Conservation (phyloP, 2,888 invertebrate genomes). For the Poecilobothrus nobilitatus region DNA sequence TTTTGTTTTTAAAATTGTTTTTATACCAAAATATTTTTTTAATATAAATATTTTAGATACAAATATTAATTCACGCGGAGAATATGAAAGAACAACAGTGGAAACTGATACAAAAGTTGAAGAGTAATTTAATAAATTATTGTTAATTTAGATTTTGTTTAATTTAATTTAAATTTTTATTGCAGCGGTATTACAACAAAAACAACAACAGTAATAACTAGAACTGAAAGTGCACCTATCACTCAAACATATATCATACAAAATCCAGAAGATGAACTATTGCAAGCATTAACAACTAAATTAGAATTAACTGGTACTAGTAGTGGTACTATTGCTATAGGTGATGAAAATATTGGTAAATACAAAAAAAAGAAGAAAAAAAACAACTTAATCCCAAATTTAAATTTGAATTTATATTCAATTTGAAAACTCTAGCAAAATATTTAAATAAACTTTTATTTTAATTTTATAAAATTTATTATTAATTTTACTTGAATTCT, state of each 20-base stretch:
- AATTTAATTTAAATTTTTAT: not conserved
- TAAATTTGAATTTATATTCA: too few species aligned
- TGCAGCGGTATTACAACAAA: not conserved
- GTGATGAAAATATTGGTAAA: too few species aligned
- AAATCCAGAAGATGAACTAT: not conserved
- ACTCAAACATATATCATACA: not conserved
- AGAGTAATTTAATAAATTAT: not conserved
- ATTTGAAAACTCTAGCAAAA: too few species aligned
- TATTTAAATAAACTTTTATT: too few species aligned
- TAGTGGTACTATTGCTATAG: too few species aligned
- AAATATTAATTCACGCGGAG: not conserved
- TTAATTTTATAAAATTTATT: too few species aligned
- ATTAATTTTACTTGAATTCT: too few species aligned
- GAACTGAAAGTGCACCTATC: not conserved
- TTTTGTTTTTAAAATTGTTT: too few species aligned
- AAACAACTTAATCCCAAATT: too few species aligned
- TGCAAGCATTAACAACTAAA: not conserved
- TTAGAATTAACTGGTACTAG: not conserved
- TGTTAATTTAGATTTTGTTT: not conserved
- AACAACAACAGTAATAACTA: not conserved
- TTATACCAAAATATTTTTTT: too few species aligned
- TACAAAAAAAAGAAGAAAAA: too few species aligned
- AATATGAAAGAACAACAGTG: not conserved
- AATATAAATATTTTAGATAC: not conserved
- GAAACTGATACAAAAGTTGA: conserved; percentile 1